Percentiles rank a stretch among this genome's conserved stretches.
These are phyloP conservation scores for Tenthredo scrophulariae DNA, from an alignment of 2,888 invertebrate genomes.

Conservation along the genomic window DNA sequence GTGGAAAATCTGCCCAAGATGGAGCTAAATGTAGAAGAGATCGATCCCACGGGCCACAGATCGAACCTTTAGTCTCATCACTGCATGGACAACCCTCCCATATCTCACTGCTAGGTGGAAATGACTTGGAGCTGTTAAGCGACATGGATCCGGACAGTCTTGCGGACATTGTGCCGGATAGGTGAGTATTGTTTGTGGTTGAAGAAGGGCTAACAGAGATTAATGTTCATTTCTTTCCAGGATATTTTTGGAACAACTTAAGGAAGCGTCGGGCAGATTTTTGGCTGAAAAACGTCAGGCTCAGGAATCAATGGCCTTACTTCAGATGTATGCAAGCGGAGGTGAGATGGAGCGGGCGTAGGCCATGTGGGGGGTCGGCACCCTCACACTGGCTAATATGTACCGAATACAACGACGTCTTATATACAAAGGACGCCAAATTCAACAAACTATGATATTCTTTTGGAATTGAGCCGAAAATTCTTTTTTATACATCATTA, in stretches of 20 bases:
- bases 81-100: conserved; percentile 85
- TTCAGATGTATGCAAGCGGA: conserved; percentile 84
- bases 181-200: conserved; percentile 75
- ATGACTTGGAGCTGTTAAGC: conserved; percentile 90
- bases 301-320: conserved; percentile 91
- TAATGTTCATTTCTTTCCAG: conserved; percentile 62
- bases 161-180: conserved; percentile 88
- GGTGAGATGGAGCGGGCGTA: conserved; percentile 77
- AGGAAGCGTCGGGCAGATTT: conserved; percentile 91
- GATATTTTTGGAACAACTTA: conserved; percentile 88
- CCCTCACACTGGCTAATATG: conserved; percentile 76
- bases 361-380: conserved; percentile 78
- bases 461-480: conserved; percentile 76
- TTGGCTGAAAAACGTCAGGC: conserved; percentile 91
- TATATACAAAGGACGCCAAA: conserved; percentile 75
- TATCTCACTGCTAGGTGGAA: conserved; percentile 90
- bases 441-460: conserved; percentile 75
- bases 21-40: conserved; percentile 66
- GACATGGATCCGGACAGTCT: conserved; percentile 95
- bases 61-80: conserved; percentile 73
- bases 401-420: conserved; percentile 75
- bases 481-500: neutral
- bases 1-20: conserved; percentile 68
- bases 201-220: neutral
- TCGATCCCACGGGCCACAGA: conserved; percentile 60